These are phyloP conservation scores for Galbula dea DNA, from an alignment of 2,113 vertebrate species.

Conservation along the genomic window DNA sequence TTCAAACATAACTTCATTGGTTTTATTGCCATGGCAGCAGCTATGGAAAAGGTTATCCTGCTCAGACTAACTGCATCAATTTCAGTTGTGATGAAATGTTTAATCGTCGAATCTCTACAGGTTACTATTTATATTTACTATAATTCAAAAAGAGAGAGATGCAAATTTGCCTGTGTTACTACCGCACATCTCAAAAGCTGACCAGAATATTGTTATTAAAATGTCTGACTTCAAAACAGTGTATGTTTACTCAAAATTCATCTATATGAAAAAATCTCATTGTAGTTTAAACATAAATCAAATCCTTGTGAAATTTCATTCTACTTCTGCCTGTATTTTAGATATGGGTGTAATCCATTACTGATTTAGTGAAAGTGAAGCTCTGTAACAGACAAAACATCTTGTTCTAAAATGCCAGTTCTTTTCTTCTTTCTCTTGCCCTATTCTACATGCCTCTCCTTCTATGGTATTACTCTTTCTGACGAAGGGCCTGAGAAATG, in stretches of 20 bases:
- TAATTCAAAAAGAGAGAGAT: neutral
- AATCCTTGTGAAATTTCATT: conserved; percentile 29
- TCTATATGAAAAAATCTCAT: conserved; percentile 9
- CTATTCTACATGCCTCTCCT: neutral
- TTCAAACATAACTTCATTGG: conserved; percentile 8
- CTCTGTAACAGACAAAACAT: neutral
- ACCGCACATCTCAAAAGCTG: neutral
- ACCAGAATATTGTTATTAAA: conserved; percentile 20
- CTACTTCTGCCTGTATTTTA: neutral
- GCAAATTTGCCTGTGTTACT: neutral
- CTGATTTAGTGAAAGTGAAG: neutral
- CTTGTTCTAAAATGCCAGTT: neutral
- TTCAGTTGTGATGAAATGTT: conserved; percentile 12
- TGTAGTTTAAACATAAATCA: conserved; percentile 32
- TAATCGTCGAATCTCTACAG: neutral
- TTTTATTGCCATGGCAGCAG: conserved; percentile 43
- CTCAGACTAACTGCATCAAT: neutral
- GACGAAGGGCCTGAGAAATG: neutral
- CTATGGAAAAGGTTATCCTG: conserved; percentile 28
- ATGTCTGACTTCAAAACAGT: neutral
- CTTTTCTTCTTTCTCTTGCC: neutral
- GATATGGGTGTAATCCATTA: neutral
- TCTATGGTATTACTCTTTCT: neutral
- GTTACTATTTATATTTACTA: neutral
- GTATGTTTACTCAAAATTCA: conserved; percentile 1